These are phyloP conservation scores for Triops longicaudatus DNA, from an alignment of 1,140 invertebrate genomes.

Conservation along the genomic window DNA sequence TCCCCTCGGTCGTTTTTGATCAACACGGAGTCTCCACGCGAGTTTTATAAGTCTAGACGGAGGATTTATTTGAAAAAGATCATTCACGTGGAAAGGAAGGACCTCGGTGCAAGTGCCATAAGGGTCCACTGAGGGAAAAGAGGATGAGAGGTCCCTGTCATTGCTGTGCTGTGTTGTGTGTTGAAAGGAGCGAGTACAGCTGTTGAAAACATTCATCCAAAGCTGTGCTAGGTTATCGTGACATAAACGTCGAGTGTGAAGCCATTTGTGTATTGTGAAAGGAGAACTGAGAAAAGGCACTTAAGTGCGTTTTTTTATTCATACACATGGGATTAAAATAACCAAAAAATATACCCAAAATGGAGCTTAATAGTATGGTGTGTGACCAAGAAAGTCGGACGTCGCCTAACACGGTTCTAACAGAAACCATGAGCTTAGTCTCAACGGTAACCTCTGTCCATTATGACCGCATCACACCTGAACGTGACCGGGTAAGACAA, in stretches of 20 bases:
- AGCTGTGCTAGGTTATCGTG: neutral
- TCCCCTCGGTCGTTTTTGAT: conserved; percentile 4
- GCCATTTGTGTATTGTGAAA: neutral
- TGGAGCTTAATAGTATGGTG: neutral
- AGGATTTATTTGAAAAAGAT: conserved; percentile 13
- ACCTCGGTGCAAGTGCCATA: neutral
- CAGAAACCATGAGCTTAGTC: conserved; percentile 12
- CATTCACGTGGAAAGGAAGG: neutral
- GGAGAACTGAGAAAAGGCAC: neutral
- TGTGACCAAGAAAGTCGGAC: neutral
- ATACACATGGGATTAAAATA: neutral
- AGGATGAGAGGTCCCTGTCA: conserved; percentile 9
- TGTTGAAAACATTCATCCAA: neutral
- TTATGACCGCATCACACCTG: conserved; percentile 6
- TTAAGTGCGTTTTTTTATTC: neutral
- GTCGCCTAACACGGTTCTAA: neutral
- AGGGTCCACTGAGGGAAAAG: neutral
- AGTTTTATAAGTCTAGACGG: conserved; percentile 15
- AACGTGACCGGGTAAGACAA: neutral
- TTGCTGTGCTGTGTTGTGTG: neutral
- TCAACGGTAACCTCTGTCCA: neutral
- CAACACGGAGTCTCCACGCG: neutral
- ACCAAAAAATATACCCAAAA: neutral
- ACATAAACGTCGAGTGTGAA: conserved; percentile 3
- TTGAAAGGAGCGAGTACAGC: neutral